These are phyloP conservation scores for Neotragus pygmaeus DNA, from an alignment of 2,113 vertebrate genomes.

Conservation along the genomic window DNA sequence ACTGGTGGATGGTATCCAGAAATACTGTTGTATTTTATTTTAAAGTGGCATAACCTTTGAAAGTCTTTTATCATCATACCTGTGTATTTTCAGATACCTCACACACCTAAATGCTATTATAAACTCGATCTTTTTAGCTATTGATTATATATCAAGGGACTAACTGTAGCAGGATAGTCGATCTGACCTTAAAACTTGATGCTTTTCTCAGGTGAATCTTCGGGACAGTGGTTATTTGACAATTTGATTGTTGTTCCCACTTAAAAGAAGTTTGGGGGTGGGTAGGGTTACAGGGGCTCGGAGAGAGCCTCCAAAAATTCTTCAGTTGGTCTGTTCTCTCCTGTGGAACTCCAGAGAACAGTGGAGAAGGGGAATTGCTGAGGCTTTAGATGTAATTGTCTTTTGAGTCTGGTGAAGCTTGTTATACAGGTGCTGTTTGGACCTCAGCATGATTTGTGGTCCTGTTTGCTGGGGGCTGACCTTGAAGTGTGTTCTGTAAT, in stretches of 20 bases:
- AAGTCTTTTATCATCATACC: neutral
- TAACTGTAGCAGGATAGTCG: neutral
- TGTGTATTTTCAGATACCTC: slow-evolving; percentile 12
- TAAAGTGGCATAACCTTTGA: neutral
- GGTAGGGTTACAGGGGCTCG: neutral
- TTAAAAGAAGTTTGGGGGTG: neutral
- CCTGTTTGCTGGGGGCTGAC: neutral
- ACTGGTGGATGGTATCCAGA: neutral
- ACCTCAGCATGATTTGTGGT: fast-evolving
- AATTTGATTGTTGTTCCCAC: neutral
- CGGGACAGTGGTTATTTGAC: neutral
- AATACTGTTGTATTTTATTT: neutral
- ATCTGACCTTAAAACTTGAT: neutral
- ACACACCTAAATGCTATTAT: neutral
- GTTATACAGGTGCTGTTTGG: fast-evolving
- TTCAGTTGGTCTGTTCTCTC: neutral
- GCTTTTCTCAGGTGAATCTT: neutral
- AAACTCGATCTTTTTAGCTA: neutral
- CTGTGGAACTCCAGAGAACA: fast-evolving
- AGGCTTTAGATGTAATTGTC: neutral
- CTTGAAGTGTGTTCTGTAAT: neutral
- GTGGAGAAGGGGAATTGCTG: neutral
- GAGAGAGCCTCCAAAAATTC: fast-evolving
- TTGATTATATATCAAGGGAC: neutral
- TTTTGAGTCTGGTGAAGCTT: neutral